Base-by-base conservation (phyloP, 2,888 invertebrate genomes). In the Drosophila gaucha region DNA sequence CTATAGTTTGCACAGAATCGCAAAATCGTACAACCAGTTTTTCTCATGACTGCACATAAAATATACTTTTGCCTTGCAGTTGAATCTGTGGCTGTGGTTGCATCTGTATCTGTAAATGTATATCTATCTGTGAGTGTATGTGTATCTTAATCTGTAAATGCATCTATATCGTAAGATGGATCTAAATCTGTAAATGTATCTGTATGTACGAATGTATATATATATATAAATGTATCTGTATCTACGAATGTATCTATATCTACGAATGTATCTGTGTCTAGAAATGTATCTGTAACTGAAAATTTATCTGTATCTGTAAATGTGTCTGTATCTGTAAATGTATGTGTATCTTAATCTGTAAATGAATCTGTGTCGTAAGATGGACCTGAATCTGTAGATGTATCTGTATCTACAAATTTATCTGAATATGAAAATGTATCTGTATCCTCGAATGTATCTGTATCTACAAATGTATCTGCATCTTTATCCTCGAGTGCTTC, bases 21-120 rank as follows among this genome's bases (percentile, higher is more conserved):
- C 43, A 59, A 58, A 80, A 55, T 10, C 60, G 35, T 39, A 59
- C 56, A 80, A 83, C 80, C 82, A 67, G 80, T 80, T 80, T 80
- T 38, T 47, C 60, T 30, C 62, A 65, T 54, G 72, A 62, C 54
- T 56, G 54, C 56, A 57, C 60, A 49, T 33, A 59, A 80, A 58
- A 64, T 46, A 47, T 62, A 28, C 69, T 59, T 55, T 49, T n/a
- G 57, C 47, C 33, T 14, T 30, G 22, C 24, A 24, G 20, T n/a
- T 49, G 44, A 33, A 57, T 44, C 49, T 38, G 57, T 41, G 41
- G 47, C 35, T 43, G 65, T 28, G 31, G 28, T 31, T 31, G 20
- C 20, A 20, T 38, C 38, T 35, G 30, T 35, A 10, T 10, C 9
- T 44, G 47, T 43, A 33, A 14, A 9, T 63, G 44, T 59, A 36